A percentile compares a stretch with the other conserved stretches of the same genome.
phyloP scores from a whole-genome alignment of 2,888 invertebrate species.

The Amaurobius ferox region DNA sequence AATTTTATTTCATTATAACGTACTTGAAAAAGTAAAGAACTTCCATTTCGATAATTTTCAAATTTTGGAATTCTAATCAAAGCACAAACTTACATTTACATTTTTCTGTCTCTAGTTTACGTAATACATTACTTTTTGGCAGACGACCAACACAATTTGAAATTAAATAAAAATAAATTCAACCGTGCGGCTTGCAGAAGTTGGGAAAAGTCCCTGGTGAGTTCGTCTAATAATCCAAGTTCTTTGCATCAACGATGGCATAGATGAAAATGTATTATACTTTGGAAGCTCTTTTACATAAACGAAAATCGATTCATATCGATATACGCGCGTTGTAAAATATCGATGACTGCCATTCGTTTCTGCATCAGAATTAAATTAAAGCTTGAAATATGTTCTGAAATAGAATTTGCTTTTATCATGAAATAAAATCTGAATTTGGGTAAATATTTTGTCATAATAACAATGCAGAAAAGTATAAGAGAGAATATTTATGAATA shows the following conservation, averaged over 20 bases:
- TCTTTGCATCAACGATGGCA: neutral
- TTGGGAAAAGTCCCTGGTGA: neutral
- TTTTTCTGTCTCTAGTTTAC: neutral
- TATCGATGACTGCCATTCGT: slow-evolving; percentile 48
- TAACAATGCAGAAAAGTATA: too few relatives aligned
- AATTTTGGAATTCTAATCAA: slow-evolving; percentile 31
- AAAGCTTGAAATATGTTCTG: too few relatives aligned
- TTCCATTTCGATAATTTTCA: slow-evolving; percentile 53
- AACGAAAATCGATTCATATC: slow-evolving; percentile 62
- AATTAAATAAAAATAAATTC: too few relatives aligned
- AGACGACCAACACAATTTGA: too few relatives aligned
- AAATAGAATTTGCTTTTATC: too few relatives aligned
- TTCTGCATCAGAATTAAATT: neutral
- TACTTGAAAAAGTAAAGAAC: neutral
- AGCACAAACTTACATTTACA: slow-evolving; percentile 1
- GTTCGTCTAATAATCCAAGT: neutral
- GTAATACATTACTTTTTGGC: too few relatives aligned
- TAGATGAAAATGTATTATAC: slow-evolving; percentile 66
- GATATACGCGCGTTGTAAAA: slow-evolving; percentile 33
- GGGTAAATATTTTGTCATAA: too few relatives aligned
- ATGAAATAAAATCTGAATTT: too few relatives aligned
- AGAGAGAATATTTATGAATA: too few relatives aligned
- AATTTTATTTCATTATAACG: neutral
- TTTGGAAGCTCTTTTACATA: slow-evolving; percentile 47
- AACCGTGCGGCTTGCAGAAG: neutral